These are phyloP conservation scores for Styela clava DNA, from an alignment of 23 tunicate species.

Conservation along the genomic window DNA sequence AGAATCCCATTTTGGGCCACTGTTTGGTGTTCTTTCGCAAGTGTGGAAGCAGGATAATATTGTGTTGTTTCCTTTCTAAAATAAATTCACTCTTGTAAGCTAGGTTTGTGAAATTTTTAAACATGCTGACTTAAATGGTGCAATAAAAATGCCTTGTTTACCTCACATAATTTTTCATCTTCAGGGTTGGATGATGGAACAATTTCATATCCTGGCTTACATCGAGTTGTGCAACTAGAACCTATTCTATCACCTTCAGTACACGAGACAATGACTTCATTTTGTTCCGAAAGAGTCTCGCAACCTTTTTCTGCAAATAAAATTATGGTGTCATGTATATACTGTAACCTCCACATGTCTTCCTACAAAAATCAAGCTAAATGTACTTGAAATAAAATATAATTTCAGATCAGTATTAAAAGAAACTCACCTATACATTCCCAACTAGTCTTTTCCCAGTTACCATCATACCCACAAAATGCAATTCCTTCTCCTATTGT, in stretches of 20 bases:
- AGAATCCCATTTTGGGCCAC: constrained; percentile 19
- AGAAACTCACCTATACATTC: constrained; percentile 47
- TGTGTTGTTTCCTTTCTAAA: constrained; percentile 1
- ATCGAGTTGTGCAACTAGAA: not conserved
- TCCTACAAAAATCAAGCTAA: too few species aligned
- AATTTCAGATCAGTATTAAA: too few species aligned
- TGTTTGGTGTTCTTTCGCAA: constrained; percentile 6
- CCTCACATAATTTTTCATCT: constrained; percentile 5
- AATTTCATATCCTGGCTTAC: constrained; percentile 15
- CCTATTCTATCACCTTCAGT: not conserved
- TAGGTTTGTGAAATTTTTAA: too few species aligned
- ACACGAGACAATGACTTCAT: not conserved
- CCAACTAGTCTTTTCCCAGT: constrained; percentile 57
- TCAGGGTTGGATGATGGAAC: not conserved
- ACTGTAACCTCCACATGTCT: too few species aligned
- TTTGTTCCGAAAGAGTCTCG: not conserved
- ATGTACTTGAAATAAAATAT: too few species aligned
- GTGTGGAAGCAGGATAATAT: constrained; percentile 11
- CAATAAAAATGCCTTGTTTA: too few species aligned
- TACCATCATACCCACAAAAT: constrained; percentile 58
- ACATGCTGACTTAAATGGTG: too few species aligned
- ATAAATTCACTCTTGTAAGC: constrained; percentile 8
- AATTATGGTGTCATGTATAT: too few species aligned
- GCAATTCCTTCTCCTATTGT: not conserved
- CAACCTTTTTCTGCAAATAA: not conserved